Evolutionary conservation across 2,113 vertebrate species (phyloP).

Genomic region (Lycocorax pyrrhopterus): DNA sequence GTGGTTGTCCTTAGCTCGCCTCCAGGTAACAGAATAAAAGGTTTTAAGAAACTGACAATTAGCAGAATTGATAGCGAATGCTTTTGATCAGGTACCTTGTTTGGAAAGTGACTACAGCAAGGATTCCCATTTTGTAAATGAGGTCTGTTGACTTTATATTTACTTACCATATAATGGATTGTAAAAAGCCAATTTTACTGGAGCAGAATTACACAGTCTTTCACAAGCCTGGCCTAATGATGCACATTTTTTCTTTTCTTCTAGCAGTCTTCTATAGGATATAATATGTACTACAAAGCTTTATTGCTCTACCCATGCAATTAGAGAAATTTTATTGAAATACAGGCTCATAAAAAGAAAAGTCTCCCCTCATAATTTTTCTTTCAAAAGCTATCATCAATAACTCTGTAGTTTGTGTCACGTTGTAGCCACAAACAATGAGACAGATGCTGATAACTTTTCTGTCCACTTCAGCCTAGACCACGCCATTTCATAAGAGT

Average conservation of each 20-base stretch:
- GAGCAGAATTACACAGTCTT: background rate
- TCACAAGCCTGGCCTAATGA: background rate
- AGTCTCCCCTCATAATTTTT: background rate
- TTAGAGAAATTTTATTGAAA: background rate
- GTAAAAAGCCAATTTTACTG: background rate
- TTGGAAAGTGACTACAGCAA: background rate
- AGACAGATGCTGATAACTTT: background rate
- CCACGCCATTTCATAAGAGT: background rate
- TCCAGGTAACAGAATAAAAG: background rate
- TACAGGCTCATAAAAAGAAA: background rate
- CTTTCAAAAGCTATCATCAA: background rate
- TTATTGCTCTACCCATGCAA: background rate
- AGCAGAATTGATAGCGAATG: background rate
- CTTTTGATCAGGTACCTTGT: background rate
- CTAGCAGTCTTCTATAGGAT: background rate
- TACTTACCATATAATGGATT: background rate
- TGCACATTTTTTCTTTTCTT: background rate
- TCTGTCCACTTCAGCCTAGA: conserved; percentile 10
- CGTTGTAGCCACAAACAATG: background rate
- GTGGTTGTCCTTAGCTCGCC: background rate
- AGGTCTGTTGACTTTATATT: background rate
- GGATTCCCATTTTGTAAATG: background rate
- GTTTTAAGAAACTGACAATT: background rate
- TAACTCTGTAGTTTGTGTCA: background rate
- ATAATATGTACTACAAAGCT: background rate